Conservation (phyloP, 2,797 vertebrate species). For the Myripristis jacobus region DNA sequence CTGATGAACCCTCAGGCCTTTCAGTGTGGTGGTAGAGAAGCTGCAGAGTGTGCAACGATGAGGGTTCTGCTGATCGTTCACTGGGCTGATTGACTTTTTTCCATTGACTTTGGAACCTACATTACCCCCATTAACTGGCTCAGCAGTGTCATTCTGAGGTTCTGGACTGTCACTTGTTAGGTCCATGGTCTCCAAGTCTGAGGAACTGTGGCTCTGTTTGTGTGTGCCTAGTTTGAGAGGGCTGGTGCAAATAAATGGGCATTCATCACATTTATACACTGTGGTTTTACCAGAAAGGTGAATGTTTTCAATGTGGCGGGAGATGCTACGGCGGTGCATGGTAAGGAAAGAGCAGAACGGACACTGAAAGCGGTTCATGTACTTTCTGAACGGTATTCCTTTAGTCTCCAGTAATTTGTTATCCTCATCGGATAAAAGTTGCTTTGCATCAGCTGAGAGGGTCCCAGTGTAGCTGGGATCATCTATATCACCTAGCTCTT, state of each 20-base stretch:
- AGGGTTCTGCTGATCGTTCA: slow-evolving; percentile 88
- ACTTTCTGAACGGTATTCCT: slow-evolving; percentile 95
- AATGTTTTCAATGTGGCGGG: slow-evolving; percentile 98
- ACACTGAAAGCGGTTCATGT: slow-evolving; percentile 98
- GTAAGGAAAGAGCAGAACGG: slow-evolving; percentile 98
- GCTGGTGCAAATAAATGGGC: slow-evolving; percentile 97
- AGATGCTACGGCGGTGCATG: slow-evolving; percentile 97
- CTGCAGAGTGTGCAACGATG: slow-evolving; percentile 96
- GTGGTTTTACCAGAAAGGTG: slow-evolving; percentile 96
- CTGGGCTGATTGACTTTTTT: slow-evolving; percentile 84
- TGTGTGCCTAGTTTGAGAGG: slow-evolving; percentile 91
- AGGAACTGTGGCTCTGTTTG: slow-evolving; percentile 91
- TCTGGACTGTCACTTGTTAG: slow-evolving; percentile 89
- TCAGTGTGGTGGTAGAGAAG: slow-evolving; percentile 96
- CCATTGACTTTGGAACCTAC: slow-evolving; percentile 87
- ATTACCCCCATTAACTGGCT: slow-evolving; percentile 87
- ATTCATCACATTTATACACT: slow-evolving; percentile 97
- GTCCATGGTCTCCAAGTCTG: slow-evolving; percentile 92
- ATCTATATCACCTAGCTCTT: slow-evolving; percentile 93
- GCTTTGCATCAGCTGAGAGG: slow-evolving; percentile 89
- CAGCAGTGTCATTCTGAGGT: slow-evolving; percentile 82
- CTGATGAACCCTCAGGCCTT: slow-evolving; percentile 98
- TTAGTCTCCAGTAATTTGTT: slow-evolving; percentile 97
- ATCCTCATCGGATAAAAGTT: slow-evolving; percentile 94
- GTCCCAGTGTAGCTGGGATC: slow-evolving; percentile 91